phyloP scores from a whole-genome alignment of 1,140 invertebrate species.

The Diplogasteroides magnus region DNA sequence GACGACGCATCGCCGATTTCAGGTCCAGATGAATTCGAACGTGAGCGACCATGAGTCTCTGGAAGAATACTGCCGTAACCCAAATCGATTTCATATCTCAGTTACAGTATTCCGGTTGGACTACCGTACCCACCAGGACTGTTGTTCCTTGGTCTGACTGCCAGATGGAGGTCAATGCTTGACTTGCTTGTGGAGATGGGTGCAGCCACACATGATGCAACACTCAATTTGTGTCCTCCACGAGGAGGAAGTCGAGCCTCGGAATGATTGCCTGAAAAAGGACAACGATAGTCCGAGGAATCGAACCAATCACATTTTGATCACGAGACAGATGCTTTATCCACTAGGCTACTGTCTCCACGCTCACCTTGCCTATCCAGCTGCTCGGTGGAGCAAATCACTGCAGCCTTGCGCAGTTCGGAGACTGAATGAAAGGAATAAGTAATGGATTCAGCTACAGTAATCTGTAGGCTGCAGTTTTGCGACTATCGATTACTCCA shows the following conservation, averaged over 20 bases:
- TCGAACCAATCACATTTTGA: no score
- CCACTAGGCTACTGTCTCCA: no score
- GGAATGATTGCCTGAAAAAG: not conserved
- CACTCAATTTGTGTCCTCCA: not conserved
- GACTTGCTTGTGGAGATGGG: not conserved
- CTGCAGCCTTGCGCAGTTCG: conserved; percentile 32
- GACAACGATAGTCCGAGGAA: no score
- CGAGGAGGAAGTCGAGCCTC: not conserved
- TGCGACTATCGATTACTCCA: no score
- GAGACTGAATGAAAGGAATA: conserved; percentile 1
- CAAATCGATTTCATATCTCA: no score
- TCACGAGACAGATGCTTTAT: no score
- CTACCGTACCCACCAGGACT: not conserved
- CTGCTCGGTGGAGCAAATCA: conserved; percentile 35
- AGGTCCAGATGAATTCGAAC: not conserved
- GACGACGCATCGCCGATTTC: not conserved
- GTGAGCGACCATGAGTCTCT: no score
- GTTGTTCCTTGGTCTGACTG: not conserved
- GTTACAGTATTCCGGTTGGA: no score
- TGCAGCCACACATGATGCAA: not conserved
- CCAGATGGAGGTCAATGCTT: not conserved
- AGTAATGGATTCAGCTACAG: no score
- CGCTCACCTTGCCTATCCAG: no score
- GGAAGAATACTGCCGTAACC: no score
- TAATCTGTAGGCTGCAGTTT: no score